Base-by-base conservation (phyloP, 2,113 vertebrate species). In the Rhineura floridana region DNA sequence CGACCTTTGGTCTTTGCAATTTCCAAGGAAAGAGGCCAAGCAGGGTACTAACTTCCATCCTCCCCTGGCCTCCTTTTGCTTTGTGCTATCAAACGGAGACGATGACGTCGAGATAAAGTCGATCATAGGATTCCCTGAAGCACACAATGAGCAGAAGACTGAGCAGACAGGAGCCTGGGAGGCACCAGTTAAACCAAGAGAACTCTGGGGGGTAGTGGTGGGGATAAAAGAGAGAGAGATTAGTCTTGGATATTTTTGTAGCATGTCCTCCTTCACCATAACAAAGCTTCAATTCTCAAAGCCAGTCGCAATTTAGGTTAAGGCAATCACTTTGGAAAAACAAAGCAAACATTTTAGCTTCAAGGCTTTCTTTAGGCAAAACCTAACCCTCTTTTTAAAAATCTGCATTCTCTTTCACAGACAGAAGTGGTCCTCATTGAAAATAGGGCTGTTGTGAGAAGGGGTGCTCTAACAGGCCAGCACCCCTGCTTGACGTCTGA, bases 121-220 rank as follows among this genome's bases (percentile, higher is more conserved):
- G 98, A 96, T 99, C 99, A 13, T 99, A 99, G 48, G 98, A 98
- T 95, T 99, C 99, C 79, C 98, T 98, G 98, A 99, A 99, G 96
- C 98, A 98, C 90, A 99, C 96, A 94, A 99, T 97, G 94, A 99
- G 97, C 88, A 98, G 95, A 59, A 99, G 98, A 95, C 99, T 98
- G 96, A 99, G 98, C 95, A 99, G 92, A 89, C 98, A 99, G 0
- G 98, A 99, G 72, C 98, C 98, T 0, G 98, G 98, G 81, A 99
- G 96, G 96, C 98, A 99, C 99, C 99, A 99, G 97, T 99, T 99
- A 94, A 99, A 96, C 99, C 99, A 99, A 42, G 98, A 98, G 89
- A 99, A 91, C 25, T 99, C 99, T 99, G 97, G 0, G 15, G 33
- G 19, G 8, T n/a, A n/a, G n/a, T n/a, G n/a, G 33, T 4, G 42